Base-by-base conservation (phyloP, 1,140 invertebrate genomes). In the Drosophila repletoides region DNA sequence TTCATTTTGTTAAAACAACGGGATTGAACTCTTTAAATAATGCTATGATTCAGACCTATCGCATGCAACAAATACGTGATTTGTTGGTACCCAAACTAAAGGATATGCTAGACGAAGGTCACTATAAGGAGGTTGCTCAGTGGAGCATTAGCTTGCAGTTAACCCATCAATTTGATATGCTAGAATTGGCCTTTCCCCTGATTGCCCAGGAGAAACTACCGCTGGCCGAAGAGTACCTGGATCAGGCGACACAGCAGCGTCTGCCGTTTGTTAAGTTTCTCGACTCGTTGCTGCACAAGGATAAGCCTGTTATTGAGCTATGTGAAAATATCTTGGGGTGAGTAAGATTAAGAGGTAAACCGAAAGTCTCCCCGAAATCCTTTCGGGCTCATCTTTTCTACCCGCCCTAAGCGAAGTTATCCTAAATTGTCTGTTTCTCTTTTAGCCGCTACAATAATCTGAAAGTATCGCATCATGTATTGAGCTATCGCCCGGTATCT, bases 131-230 rank as follows among this genome's bases (percentile, higher is more conserved):
- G 51, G 88, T 77, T 7, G 60, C 74, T 1, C 71, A 89, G 45
- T 90, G 88, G 88, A 31, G 69, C 7, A 84, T 90, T 5, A 60
- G 66, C 40, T 55, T 89, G 33, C 52, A 79, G 52, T n/a, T 88
- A 12, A 83, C 76, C 0, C 66, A 88, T 22, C 76, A 92, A 41
- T 95, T 94, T 89, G 68, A 77, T 12, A 91, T 94, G 46, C 91
- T 94, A 71, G 92, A 93, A 46, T 91, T 95, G 67, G 72, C 95
- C 1, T 87, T 96, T 40, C 95, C 95, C 0, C 88, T 96, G 24
- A 90, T 95, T 64, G 90, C 95, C 7, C 94, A 95, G 91, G 94
- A 95, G 76, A 95, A 94, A 73, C 80, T 93, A 3, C 91, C 91
- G 43, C 67, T 94, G 14, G 92, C 93, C 6, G 94, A 95, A 75